Percentiles rank a stretch among this genome's conserved stretches.
Conservation (phyloP, 2,888 invertebrate species). For the Pyrocoelia pectoralis region DNA sequence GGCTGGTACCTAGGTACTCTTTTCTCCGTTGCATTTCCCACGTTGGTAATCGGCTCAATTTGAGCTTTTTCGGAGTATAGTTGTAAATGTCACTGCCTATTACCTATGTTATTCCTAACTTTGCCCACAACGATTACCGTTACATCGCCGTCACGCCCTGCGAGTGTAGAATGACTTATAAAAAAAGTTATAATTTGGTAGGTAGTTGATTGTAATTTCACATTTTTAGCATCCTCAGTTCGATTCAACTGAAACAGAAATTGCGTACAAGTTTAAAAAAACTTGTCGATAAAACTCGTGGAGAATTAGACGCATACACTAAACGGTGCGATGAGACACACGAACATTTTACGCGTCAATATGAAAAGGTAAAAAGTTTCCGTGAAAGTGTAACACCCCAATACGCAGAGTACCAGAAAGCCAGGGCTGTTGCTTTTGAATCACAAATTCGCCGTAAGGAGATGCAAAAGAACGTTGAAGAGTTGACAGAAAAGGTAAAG, state of each 20-base stretch:
- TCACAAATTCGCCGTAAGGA: not conserved
- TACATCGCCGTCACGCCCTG: too few species aligned
- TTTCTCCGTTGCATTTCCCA: too few species aligned
- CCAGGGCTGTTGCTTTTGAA: not conserved
- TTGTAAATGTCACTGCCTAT: too few species aligned
- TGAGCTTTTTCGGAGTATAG: too few species aligned
- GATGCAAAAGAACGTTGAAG: not conserved
- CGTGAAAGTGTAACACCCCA: conserved; percentile 10
- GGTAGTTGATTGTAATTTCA: not conserved
- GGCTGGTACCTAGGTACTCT: too few species aligned
- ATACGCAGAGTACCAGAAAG: not conserved
- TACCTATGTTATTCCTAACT: too few species aligned
- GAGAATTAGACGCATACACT: not conserved
- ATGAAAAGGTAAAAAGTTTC: not conserved
- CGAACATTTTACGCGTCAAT: conserved; percentile 2
- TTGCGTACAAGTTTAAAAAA: not conserved
- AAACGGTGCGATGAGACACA: not conserved
- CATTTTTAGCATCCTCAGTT: not conserved
- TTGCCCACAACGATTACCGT: too few species aligned
- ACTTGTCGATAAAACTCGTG: not conserved
- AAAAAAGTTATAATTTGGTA: too few species aligned
- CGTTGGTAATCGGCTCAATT: too few species aligned
- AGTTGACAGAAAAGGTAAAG: not conserved
- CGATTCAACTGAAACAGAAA: not conserved
- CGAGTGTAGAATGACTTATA: too few species aligned